These are phyloP conservation scores for Lepidocyrtoides sp. DNA, from an alignment of 2,888 invertebrate species.

Conservation along the genomic window DNA sequence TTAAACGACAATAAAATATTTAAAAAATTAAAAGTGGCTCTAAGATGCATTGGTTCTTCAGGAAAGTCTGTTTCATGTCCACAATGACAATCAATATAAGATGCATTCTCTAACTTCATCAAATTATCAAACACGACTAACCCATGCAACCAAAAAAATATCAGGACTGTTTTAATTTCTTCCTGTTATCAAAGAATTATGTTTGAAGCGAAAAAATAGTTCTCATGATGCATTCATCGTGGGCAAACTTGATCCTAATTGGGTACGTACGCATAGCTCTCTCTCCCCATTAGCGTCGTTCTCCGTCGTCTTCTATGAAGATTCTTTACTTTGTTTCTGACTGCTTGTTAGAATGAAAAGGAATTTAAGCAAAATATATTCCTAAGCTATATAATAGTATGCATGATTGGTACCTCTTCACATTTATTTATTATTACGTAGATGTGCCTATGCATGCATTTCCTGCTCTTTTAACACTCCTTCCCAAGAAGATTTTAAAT, in stretches of 20 bases:
- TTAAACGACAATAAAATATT: no score
- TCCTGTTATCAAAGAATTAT: conserved; percentile 30
- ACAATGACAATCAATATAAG: no score
- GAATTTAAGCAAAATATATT: not conserved
- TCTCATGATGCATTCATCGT: conserved; percentile 1
- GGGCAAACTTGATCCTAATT: conserved; percentile 38
- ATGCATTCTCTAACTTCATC: no score
- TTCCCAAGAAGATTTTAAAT: conserved; percentile 23
- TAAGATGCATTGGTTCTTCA: no score
- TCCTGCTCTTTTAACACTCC: conserved; percentile 3
- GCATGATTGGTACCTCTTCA: not conserved
- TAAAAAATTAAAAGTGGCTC: no score
- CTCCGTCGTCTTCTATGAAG: conserved; percentile 1
- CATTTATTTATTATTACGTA: not conserved
- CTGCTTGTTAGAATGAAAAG: not conserved
- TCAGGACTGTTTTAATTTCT: conserved; percentile 11
- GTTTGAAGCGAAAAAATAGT: conserved; percentile 27
- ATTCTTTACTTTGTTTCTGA: conserved; percentile 17
- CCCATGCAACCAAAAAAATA: not conserved
- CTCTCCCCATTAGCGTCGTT: not conserved
- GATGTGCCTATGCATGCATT: conserved; percentile 35
- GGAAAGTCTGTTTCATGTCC: no score
- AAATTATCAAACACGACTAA: no score
- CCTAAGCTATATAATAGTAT: not conserved
- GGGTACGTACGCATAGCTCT: conserved; percentile 24